Evolutionary conservation across 1,140 invertebrate species (phyloP).

Genomic region (Vanessa tameamea): DNA sequence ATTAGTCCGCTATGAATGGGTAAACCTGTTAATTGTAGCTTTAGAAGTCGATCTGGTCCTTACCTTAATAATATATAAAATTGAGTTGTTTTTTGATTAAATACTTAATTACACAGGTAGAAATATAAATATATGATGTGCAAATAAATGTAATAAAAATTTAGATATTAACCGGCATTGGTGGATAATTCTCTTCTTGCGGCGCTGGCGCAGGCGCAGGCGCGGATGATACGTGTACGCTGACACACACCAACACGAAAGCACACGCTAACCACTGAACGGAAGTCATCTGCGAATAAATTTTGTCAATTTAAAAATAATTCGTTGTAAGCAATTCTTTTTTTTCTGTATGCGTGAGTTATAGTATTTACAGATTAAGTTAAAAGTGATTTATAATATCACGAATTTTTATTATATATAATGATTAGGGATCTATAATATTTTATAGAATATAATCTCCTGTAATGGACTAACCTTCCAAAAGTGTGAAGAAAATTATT

Average conservation of each 20-base stretch:
- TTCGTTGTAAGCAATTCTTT: too few species aligned
- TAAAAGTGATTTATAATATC: too few species aligned
- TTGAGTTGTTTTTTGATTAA: neutral
- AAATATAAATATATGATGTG: neutral
- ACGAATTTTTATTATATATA: too few species aligned
- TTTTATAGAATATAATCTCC: too few species aligned
- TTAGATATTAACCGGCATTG: conserved; percentile 73
- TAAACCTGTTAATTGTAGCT: conserved; percentile 35
- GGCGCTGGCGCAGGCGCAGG: conserved; percentile 62
- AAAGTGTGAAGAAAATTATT: too few species aligned
- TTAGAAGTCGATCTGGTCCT: conserved; percentile 31
- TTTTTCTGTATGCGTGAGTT: too few species aligned
- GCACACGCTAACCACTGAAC: conserved; percentile 59
- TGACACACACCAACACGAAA: conserved; percentile 59
- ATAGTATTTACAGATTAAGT: too few species aligned
- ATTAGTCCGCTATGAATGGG: conserved; percentile 48
- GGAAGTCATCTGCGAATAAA: conserved; percentile 56
- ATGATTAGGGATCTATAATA: too few species aligned
- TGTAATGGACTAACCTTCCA: too few species aligned
- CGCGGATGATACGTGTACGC: conserved; percentile 43
- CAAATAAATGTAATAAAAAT: neutral
- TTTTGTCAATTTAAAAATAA: too few species aligned
- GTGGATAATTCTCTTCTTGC: conserved; percentile 66
- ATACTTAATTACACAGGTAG: neutral
- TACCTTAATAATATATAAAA: neutral